These are phyloP conservation scores for Ostrea edulis DNA, from an alignment of 1,140 invertebrate species.

Conservation along the genomic window DNA sequence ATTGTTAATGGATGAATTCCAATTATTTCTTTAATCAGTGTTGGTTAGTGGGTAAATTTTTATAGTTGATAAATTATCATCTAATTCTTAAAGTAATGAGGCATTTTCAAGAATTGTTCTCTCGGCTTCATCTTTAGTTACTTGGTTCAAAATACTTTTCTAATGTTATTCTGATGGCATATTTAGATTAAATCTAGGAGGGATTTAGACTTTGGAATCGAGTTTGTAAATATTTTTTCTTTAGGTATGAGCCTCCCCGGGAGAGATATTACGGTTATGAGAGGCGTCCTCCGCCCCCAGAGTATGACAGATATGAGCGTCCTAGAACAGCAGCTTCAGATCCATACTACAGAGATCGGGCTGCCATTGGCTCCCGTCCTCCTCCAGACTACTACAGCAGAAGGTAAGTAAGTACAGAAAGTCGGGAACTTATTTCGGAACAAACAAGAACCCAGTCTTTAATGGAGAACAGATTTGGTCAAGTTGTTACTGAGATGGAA, in stretches of 20 bases:
- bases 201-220: too few species aligned
- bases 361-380: constrained; percentile 52
- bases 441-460: constrained; percentile 1
- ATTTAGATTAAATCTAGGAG: too few species aligned
- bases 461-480: background rate
- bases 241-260: constrained; percentile 32
- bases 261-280: constrained; percentile 50
- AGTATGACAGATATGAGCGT: constrained; percentile 63
- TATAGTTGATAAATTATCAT: too few species aligned
- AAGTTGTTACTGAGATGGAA: background rate
- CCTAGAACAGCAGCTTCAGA: constrained; percentile 57
- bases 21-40: too few species aligned
- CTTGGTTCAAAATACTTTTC: too few species aligned
- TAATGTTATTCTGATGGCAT: too few species aligned
- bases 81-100: too few species aligned
- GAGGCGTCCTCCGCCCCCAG: constrained; percentile 58
- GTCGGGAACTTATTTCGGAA: background rate
- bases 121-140: too few species aligned
- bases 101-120: too few species aligned
- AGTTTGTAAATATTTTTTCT: background rate
- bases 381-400: constrained; percentile 71
- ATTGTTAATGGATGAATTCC: too few species aligned
- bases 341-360: constrained; percentile 65
- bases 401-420: constrained; percentile 53
- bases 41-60: too few species aligned